phyloP scores from a whole-genome alignment of 2,113 vertebrate species.

The Regulus satrapa region DNA sequence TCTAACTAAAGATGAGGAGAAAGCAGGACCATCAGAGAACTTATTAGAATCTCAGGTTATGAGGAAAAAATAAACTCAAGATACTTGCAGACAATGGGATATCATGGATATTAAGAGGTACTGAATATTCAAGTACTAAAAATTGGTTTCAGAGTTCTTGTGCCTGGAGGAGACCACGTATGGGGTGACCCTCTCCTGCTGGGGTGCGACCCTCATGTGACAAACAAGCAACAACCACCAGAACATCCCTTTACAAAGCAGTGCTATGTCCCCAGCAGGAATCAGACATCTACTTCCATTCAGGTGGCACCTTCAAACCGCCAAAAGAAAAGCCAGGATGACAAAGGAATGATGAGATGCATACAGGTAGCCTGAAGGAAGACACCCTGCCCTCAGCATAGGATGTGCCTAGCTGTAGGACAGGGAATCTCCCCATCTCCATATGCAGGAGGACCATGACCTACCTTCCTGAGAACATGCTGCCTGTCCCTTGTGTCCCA shows the following conservation, averaged over 20 bases:
- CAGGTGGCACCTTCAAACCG: not conserved
- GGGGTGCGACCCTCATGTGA: accelerated
- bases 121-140: not conserved
- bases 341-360: not conserved
- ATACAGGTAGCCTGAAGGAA: not conserved
- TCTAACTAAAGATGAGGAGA: not conserved
- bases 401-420: not conserved
- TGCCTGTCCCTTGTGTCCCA: not conserved
- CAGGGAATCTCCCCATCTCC: not conserved
- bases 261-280: not conserved
- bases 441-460: not conserved
- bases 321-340: not conserved
- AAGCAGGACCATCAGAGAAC: not conserved
- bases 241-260: not conserved
- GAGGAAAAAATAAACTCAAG: not conserved
- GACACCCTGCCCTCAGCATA: not conserved
- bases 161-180: not conserved
- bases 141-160: not conserved
- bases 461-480: not conserved
- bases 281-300: not conserved
- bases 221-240: not conserved
- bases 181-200: not conserved
- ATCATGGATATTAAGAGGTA: not conserved
- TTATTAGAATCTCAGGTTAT: not conserved
- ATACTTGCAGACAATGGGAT: not conserved